Evolutionary conservation across 2,888 invertebrate genomes (phyloP), one percentile per base, ranked within the genome.

Genomic region (Nineta flava): DNA sequence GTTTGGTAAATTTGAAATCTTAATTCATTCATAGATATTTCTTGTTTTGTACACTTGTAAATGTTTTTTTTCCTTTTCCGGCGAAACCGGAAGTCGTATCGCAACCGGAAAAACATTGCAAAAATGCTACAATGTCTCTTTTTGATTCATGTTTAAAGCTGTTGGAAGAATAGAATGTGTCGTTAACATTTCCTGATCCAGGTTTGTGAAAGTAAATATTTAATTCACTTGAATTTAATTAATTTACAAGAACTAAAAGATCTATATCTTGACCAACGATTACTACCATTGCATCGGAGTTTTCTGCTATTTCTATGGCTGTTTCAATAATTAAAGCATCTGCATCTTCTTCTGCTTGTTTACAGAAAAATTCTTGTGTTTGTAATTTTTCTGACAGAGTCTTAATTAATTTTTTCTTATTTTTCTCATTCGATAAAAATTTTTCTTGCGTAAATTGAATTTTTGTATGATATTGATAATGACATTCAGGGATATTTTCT

Each of bases 401-500:
- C 16, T 15, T 19, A 13, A 41, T 10, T 41, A 41, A 13, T 9
- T 41, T 41, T 41, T 15, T 41, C n/a, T 41, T 41, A n/a, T 41
- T 41, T 9, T n/a, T 42, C 13, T 42, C 12, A 42, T 5, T 42
- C 1, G 42, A 42, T 15, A 42, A 42, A 42, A 42, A 42, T 42
- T 42, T 42, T 3, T 42, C 42, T 42, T 42, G 42, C 9, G 42
- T n/a, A 2, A 42, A 42, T 2, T 10, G 42, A n/a, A 42, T 42
- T 42, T 42, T 42, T n/a, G 2, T 42, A n/a, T n/a, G 9, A 42
- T 7, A 2, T 42, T 42, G 42, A 42, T 42, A 42, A n/a, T 42
- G 12, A 42, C 9, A 42, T 42, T 10, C 13, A 7, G 45, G 50
- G 35, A 50, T 47, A 40, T 50, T 50, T 34, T 32, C 47, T 31